These are phyloP conservation scores for Ifrita kowaldi DNA, from an alignment of 2,113 vertebrate species.

Conservation along the genomic window DNA sequence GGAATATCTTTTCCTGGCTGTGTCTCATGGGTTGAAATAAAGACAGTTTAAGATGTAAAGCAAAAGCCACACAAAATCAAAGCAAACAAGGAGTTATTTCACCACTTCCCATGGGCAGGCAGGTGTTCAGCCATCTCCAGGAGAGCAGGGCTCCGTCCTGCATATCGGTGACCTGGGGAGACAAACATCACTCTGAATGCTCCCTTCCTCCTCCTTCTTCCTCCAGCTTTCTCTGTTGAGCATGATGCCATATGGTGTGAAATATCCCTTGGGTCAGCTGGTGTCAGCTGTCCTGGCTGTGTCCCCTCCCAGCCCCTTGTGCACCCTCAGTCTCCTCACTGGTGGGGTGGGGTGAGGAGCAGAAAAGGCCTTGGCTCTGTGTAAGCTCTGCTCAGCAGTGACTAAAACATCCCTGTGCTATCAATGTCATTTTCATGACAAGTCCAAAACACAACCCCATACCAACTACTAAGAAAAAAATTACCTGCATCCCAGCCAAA, in stretches of 20 bases:
- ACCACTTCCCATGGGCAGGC: not conserved
- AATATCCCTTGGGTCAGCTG: not conserved
- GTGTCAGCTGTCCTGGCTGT: not conserved
- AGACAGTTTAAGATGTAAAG: not conserved
- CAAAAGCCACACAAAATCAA: not conserved
- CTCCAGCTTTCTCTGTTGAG: not conserved
- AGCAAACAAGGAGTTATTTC: not conserved
- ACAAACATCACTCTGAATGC: not conserved
- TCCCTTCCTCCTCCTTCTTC: not conserved
- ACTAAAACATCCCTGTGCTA: not conserved
- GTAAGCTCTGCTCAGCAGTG: not conserved
- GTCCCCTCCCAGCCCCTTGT: not conserved
- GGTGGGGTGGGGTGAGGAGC: not conserved
- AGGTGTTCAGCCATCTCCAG: not conserved
- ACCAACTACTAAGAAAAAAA: not conserved
- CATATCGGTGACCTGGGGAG: fast-evolving
- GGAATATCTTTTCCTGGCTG: not conserved
- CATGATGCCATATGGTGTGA: not conserved
- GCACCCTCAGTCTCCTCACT: not conserved
- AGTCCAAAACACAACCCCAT: not conserved
- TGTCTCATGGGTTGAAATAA: not conserved
- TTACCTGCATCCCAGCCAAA: not conserved
- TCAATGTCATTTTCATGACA: not conserved
- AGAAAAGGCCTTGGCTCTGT: not conserved
- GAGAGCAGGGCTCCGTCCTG: not conserved